Evolutionary conservation across 2,113 vertebrate species (phyloP), one percentile per base, ranked within the genome.

Genomic region (Lynx canadensis): DNA sequence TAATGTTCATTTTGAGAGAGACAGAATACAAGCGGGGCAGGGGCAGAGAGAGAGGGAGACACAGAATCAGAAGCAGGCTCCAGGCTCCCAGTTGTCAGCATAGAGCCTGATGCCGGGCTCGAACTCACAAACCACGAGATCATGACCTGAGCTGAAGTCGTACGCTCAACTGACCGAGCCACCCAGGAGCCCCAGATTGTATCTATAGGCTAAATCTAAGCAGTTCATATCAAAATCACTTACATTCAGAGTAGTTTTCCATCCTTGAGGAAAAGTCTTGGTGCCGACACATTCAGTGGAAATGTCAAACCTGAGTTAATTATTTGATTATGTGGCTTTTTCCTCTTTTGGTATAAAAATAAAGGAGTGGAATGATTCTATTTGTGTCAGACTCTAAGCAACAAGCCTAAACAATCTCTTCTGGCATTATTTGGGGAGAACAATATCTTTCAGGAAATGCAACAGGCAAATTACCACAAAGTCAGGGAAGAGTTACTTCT

Each of bases 221-320:
- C 21, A 25, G 15, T 25, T 76, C 45, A 38, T 50, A 73, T 94
- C 13, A 90, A 86, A 81, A 94, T 48, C 25, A 55, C 25, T 79
- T 45, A 27, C 16, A 38, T 66, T 73, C 31, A 87, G 13, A 91
- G 19, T 45, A 45, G 45, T 45, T 23, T 80, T 69, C 25, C 12
- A 55, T 69, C 81, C 4, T 63, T 41, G 25, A 27, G 65, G 73
- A 83, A 79, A 84, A 63, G 9, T 33, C 29, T n/a, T 27, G 13
- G 52, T 81, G 52, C 31, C 15, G 36, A 52, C 84, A 68, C 4
- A 25, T 68, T 60, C 18, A 14, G 16, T 52, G 38, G 33, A 89
- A 90, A 90, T 74, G 41, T 86, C 80, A 69, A 87, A 48, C 55
- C 66, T 94, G 55, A 97, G 68, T 89, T 80, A 83, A 74, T 76